A percentile compares a stretch with the other conserved stretches of the same genome.
Evolutionary conservation across 2,113 vertebrate genomes (phyloP).

Genomic region (Oceanites oceanicus): DNA sequence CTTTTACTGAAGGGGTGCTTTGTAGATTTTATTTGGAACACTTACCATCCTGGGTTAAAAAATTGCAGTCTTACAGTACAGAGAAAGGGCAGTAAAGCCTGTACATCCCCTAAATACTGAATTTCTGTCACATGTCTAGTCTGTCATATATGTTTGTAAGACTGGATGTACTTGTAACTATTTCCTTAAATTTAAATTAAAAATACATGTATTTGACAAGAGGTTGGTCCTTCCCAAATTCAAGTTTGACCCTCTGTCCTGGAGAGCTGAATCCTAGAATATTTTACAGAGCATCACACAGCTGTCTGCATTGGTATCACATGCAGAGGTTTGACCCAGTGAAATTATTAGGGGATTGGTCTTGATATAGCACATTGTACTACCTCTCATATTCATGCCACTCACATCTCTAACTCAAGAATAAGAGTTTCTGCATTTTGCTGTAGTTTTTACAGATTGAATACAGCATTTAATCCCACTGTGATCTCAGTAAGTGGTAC

Average conservation of each 20-base stretch:
- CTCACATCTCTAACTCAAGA: background rate
- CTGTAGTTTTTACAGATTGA: background rate
- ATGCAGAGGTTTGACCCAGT: background rate
- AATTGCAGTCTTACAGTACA: background rate
- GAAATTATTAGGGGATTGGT: background rate
- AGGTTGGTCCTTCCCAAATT: background rate
- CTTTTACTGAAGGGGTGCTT: background rate
- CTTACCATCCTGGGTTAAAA: background rate
- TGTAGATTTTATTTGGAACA: background rate
- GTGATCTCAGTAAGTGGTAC: background rate
- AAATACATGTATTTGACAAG: background rate
- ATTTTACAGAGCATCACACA: background rate
- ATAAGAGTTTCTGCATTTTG: background rate
- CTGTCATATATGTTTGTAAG: background rate
- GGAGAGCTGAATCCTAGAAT: background rate
- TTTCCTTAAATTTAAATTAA: background rate
- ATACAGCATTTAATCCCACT: background rate
- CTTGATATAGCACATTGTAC: background rate
- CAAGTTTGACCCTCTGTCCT: background rate
- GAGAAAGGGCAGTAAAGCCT: background rate
- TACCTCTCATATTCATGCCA: background rate
- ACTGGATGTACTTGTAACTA: background rate
- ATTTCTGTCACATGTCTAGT: background rate
- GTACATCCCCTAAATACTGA: background rate
- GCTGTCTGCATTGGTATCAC: background rate